These are phyloP conservation scores for Drosophila leontia DNA, from an alignment of 1,140 invertebrate genomes.

Conservation along the genomic window DNA sequence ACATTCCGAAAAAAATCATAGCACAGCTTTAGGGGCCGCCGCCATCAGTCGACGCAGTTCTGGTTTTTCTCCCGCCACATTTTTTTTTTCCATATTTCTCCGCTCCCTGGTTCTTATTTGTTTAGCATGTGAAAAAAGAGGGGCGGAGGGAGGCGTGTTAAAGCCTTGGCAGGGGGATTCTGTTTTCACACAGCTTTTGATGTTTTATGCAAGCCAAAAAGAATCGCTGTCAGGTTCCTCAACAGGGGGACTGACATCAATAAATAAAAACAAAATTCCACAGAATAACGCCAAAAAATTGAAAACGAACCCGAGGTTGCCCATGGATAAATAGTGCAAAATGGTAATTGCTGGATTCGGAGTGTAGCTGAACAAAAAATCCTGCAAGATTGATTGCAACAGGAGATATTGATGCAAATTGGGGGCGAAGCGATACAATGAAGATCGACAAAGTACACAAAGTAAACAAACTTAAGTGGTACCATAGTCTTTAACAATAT, in stretches of 20 bases:
- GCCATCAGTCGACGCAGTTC: conserved; percentile 18
- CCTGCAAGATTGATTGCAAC: conserved; percentile 1
- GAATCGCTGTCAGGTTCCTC: conserved; percentile 23
- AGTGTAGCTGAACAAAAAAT: background rate
- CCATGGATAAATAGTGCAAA: conserved; percentile 8
- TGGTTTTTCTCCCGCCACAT: conserved; percentile 20
- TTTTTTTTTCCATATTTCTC: conserved; percentile 32
- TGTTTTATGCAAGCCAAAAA: conserved; percentile 71
- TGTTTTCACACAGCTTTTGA: conserved; percentile 74
- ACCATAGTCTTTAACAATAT: background rate
- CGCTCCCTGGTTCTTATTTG: conserved; percentile 57
- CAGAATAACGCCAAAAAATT: conserved; percentile 13
- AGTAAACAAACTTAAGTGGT: background rate
- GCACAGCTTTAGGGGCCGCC: conserved; percentile 55
- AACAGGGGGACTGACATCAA: conserved; percentile 34
- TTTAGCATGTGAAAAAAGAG: conserved; percentile 43
- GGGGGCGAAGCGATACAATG: background rate
- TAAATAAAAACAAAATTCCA: conserved; percentile 7
- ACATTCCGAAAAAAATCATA: conserved; percentile 64
- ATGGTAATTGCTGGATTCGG: conserved; percentile 4
- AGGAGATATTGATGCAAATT: conserved; percentile 11
- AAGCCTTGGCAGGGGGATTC: conserved; percentile 38
- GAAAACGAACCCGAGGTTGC: conserved; percentile 11
- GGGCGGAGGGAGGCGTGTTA: background rate
- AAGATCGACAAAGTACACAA: background rate